Evolutionary conservation across 2,888 invertebrate genomes (phyloP), one percentile per base, ranked within the genome.

Genomic region (Bimastos eiseni): DNA sequence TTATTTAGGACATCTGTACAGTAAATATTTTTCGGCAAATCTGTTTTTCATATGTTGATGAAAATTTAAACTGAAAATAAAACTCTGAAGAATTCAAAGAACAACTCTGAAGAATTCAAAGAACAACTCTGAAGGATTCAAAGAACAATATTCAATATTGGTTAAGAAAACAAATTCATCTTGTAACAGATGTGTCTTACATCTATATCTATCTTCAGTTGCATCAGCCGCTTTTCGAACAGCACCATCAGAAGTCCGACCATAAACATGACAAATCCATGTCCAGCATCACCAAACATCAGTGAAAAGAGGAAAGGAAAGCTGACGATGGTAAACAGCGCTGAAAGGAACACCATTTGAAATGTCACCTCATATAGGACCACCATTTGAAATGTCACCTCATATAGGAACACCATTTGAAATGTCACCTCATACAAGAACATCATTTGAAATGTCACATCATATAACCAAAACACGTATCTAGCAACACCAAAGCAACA

Each of bases 261-360:
- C 17, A 97, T 94, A 89, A 98, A 97, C 98, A 99, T 98, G 90
- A 99, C 96, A 0, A 97, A 84, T 91, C 99, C 99, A 95, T 99
- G 99, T 0, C 99, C 99, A 92, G 97, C 96, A 96, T 99, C 99
- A n/a, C 99, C 98, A 96, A 99, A 99, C 99, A 99, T 99, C 93
- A 99, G 97, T 93, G 98, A 98, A 95, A 99, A 99, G 94, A 99
- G 96, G 96, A 99, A 99, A 91, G 99, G 99, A 95, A 99, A 99
- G 17, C 99, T 98, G 91, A 99, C 98, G 93, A 99, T 98, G 0
- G 98, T 98, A 95, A 98, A 99, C 0, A 98, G 98, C 0, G 99
- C 98, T 96, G 96, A 11, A 95, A 94, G n/a, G 15, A 55, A 11
- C 94, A 94, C 13, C 13, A 49, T 34, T 37, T 55, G 4, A 34